These are phyloP conservation scores for Lysandra coridon DNA, from an alignment of 2,888 invertebrate species.

Conservation along the genomic window DNA sequence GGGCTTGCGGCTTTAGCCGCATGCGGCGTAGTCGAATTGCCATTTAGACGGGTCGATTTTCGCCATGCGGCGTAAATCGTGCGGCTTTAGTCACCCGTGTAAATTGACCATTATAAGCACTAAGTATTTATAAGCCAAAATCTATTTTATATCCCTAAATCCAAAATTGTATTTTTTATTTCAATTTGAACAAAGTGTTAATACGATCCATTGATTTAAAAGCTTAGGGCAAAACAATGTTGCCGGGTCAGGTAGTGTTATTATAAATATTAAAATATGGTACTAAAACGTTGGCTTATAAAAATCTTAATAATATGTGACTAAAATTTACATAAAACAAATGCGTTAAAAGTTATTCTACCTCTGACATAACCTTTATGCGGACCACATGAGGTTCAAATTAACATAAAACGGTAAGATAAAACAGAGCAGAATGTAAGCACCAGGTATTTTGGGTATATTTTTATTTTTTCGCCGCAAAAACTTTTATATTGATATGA, in stretches of 20 bases:
- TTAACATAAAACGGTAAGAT: background rate
- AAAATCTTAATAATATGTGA: background rate
- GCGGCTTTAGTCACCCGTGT: too few species aligned
- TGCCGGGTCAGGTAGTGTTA: background rate
- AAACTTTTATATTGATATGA: constrained; percentile 19
- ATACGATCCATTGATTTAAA: background rate
- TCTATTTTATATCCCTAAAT: too few species aligned
- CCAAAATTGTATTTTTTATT: too few species aligned
- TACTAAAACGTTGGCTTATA: background rate
- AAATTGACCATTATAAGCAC: too few species aligned
- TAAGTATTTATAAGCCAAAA: too few species aligned
- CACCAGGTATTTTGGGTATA: constrained; percentile 2
- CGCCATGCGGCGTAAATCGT: too few species aligned
- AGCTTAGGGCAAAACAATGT: background rate
- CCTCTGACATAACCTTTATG: background rate
- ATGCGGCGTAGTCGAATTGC: too few species aligned
- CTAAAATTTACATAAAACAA: background rate
- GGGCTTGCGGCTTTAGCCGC: too few species aligned
- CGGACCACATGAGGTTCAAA: background rate
- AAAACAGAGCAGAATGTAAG: background rate
- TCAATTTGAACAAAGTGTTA: too few species aligned
- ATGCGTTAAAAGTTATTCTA: too few species aligned
- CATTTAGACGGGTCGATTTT: too few species aligned
- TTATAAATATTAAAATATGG: background rate
- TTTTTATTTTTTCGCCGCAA: constrained; percentile 11